These are phyloP conservation scores for Brachyhypopomus occidentalis DNA, from an alignment of 2,113 vertebrate species.

Conservation along the genomic window DNA sequence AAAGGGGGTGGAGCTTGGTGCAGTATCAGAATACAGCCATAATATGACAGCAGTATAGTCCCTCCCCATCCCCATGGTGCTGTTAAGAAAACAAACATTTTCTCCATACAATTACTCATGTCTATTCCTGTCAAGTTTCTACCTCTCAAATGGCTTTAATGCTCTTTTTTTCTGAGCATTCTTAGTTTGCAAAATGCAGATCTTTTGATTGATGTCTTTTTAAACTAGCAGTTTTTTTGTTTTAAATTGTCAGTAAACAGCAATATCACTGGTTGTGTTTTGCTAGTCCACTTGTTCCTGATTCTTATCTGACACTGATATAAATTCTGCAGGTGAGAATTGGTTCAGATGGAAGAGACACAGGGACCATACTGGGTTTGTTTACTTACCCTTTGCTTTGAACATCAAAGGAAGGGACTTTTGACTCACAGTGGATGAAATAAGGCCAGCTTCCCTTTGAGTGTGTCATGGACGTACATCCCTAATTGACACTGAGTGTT, in stretches of 20 bases:
- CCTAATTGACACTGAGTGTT: conserved; percentile 10
- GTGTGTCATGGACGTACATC: conserved; percentile 5
- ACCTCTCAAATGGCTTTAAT: conserved; percentile 17
- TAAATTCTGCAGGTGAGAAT: conserved; percentile 19
- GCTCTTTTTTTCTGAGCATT: background rate
- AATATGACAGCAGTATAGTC: conserved; percentile 9
- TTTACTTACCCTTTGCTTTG: conserved; percentile 52
- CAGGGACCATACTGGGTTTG: conserved; percentile 33
- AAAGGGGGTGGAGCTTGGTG: background rate
- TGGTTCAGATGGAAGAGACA: conserved; percentile 41
- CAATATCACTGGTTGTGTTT: background rate
- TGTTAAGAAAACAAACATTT: background rate
- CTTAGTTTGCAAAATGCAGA: background rate
- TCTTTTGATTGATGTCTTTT: background rate
- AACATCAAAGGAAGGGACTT: conserved; percentile 47
- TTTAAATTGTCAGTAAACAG: background rate
- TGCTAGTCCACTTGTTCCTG: conserved; percentile 1
- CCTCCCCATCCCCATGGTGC: conserved; percentile 2
- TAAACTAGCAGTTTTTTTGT: background rate
- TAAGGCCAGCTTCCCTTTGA: conserved; percentile 41
- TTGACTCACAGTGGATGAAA: conserved; percentile 31
- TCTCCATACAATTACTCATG: background rate
- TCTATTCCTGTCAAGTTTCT: conserved; percentile 20
- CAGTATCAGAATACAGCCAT: background rate
- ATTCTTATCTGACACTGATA: conserved; percentile 5